Evolutionary conservation across 1,140 invertebrate genomes (phyloP).

Genomic region (Nasonia vitripennis): DNA sequence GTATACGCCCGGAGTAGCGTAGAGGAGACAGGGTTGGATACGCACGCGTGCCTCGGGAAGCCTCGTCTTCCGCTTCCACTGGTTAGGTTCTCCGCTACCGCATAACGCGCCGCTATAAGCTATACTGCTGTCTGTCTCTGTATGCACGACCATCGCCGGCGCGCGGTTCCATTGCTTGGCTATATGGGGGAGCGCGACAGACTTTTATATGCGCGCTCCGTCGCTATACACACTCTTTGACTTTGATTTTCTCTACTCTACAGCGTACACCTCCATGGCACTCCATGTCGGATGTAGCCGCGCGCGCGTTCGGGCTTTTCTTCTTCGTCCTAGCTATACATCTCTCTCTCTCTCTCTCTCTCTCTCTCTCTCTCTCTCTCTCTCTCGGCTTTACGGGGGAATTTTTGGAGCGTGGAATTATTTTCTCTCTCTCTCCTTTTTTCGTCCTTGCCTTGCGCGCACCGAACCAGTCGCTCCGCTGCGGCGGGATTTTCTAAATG

Average conservation of each 20-base stretch:
- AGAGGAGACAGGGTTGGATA: constrained; percentile 76
- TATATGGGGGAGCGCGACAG: not conserved
- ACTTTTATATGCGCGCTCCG: constrained; percentile 27
- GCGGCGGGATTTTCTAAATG: not conserved
- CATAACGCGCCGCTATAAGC: not conserved
- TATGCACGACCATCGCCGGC: not conserved
- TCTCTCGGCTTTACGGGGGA: constrained; percentile 19
- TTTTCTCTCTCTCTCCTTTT: constrained; percentile 16
- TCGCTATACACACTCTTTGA: constrained; percentile 35
- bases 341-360: too few species aligned
- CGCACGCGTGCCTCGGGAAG: constrained; percentile 73
- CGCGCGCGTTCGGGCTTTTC: not conserved
- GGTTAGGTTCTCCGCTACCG: constrained; percentile 36
- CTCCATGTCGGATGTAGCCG: constrained; percentile 1
- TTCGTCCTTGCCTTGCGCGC: too few species aligned
- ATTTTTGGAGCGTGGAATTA: constrained; percentile 41
- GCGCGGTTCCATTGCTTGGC: not conserved
- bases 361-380: too few species aligned
- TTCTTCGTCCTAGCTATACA: not conserved
- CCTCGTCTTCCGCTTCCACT: constrained; percentile 71
- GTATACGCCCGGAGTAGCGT: not conserved
- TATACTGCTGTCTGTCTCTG: not conserved
- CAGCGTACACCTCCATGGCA: not conserved
- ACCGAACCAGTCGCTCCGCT: not conserved
- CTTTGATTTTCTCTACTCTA: constrained; percentile 37